These are phyloP conservation scores for Sicus ferrugineus DNA, from an alignment of 2,888 invertebrate species.

Conservation along the genomic window DNA sequence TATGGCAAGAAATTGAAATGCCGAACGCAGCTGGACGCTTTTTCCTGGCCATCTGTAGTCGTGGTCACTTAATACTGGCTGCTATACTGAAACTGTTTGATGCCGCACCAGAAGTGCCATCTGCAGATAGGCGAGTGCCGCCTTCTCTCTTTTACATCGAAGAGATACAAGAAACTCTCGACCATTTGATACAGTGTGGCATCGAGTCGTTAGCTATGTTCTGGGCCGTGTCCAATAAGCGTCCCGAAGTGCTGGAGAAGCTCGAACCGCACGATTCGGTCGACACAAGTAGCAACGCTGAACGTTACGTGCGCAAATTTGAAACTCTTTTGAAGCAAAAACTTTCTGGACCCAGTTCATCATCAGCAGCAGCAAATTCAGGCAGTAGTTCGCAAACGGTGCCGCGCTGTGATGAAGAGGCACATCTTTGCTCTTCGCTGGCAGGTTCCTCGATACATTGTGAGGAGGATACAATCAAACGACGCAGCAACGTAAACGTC, in stretches of 20 bases:
- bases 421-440: slow-evolving; percentile 54
- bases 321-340: slow-evolving; percentile 53
- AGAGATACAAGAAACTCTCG: slow-evolving; percentile 86
- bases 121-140: slow-evolving; percentile 46
- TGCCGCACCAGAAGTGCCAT: slow-evolving; percentile 49
- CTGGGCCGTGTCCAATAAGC: slow-evolving; percentile 74
- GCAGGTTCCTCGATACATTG: slow-evolving; percentile 60
- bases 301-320: slow-evolving; percentile 46
- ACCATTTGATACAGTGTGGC: slow-evolving; percentile 79
- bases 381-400: too few species aligned
- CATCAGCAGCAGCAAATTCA: slow-evolving; percentile 61
- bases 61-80: slow-evolving; percentile 74
- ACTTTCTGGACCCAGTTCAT: slow-evolving; percentile 31
- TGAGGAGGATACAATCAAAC: slow-evolving; percentile 55
- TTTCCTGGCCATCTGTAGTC: slow-evolving; percentile 79
- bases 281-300: slow-evolving; percentile 22
- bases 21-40: slow-evolving; percentile 65
- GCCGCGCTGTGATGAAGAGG: slow-evolving; percentile 45
- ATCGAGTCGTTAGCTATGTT: slow-evolving; percentile 74
- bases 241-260: slow-evolving; percentile 64
- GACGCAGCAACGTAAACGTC: slow-evolving; percentile 43
- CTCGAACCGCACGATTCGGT: slow-evolving; percentile 37
- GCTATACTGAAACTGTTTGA: slow-evolving; percentile 69
- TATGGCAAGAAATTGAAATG: slow-evolving; percentile 76
- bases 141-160: slow-evolving; percentile 78